These are phyloP conservation scores for Sinella curviseta DNA, from an alignment of 1,140 invertebrate species.

Conservation along the genomic window DNA sequence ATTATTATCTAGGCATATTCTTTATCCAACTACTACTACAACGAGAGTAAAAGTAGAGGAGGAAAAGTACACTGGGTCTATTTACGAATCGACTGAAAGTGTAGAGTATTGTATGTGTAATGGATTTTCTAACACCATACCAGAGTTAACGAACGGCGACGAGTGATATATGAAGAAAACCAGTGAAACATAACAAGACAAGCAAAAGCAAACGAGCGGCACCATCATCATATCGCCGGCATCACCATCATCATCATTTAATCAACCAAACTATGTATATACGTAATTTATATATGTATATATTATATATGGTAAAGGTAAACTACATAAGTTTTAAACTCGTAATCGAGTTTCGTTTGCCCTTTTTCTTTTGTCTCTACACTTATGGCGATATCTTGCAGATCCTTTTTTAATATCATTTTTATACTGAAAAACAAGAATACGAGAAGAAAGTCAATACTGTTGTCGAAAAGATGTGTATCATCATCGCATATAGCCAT, in stretches of 20 bases:
- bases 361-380: neutral
- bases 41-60: neutral
- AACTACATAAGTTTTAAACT: neutral
- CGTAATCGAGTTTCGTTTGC: neutral
- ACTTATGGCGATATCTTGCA: neutral
- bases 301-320: neutral
- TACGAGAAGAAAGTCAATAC: constrained; percentile 13
- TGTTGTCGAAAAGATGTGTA: neutral
- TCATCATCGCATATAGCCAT: too few relatives aligned
- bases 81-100: too few relatives aligned
- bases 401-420: neutral
- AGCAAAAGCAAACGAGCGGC: constrained; percentile 16
- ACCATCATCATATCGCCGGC: neutral
- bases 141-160: constrained; percentile 10
- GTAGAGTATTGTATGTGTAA: neutral
- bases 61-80: neutral
- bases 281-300: too few relatives aligned
- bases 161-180: constrained; percentile 18
- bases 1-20: neutral
- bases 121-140: constrained; percentile 14
- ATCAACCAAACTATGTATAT: neutral
- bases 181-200: constrained; percentile 21
- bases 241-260: neutral
- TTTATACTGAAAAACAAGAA: neutral
- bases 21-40: too few relatives aligned